Percentiles rank a stretch among this genome's conserved stretches.
These are phyloP conservation scores for Orchesella flavescens DNA, from an alignment of 2,888 invertebrate species.

Conservation along the genomic window DNA sequence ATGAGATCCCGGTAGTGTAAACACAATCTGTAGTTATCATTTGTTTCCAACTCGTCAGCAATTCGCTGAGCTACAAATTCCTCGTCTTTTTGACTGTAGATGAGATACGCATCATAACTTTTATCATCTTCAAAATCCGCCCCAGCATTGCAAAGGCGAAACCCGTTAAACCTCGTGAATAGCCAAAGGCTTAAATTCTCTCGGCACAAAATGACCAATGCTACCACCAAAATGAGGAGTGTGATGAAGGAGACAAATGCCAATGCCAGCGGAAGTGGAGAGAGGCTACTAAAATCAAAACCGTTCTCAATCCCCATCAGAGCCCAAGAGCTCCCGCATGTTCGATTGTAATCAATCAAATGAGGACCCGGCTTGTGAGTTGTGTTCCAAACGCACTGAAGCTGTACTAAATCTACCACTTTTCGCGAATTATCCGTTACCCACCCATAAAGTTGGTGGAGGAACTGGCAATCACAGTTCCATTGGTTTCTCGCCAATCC, in stretches of 20 bases:
- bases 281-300: constrained; percentile 72
- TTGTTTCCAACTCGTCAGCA: constrained; percentile 75
- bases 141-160: constrained; percentile 77
- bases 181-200: constrained; percentile 87
- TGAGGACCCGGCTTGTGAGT: constrained; percentile 66
- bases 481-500: constrained; percentile 89
- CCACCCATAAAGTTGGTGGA: constrained; percentile 88
- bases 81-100: constrained; percentile 76
- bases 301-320: constrained; percentile 69
- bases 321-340: constrained; percentile 66
- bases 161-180: constrained; percentile 83
- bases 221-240: constrained; percentile 74
- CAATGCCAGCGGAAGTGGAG: constrained; percentile 72
- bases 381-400: constrained; percentile 79
- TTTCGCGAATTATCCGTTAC: constrained; percentile 74
- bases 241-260: constrained; percentile 76
- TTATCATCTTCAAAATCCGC: constrained; percentile 72
- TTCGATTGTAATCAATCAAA: constrained; percentile 70
- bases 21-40: constrained; percentile 75
- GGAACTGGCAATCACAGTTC: constrained; percentile 92
- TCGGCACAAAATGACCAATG: constrained; percentile 80
- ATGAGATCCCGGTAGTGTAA: constrained; percentile 75
- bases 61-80: constrained; percentile 75
- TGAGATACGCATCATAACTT: constrained; percentile 76
- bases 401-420: constrained; percentile 77